phyloP scores from a whole-genome alignment of 2,113 vertebrate species.

The Myocastor coypus region DNA sequence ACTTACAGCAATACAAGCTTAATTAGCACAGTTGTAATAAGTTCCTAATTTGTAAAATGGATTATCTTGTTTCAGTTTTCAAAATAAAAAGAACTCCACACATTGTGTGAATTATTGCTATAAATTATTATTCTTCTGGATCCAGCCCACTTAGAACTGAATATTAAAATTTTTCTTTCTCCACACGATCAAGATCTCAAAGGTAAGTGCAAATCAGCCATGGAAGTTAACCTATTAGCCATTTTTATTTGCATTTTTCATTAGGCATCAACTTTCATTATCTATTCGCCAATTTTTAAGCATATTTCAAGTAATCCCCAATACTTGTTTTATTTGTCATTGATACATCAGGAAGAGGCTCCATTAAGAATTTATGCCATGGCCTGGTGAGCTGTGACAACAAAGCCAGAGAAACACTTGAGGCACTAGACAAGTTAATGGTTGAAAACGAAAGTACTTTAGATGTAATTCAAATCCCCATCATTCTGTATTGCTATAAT shows the following conservation, averaged over 20 bases:
- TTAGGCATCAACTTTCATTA: slow-evolving; percentile 40
- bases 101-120: slow-evolving; percentile 20
- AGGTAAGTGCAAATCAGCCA: slow-evolving; percentile 42
- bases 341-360: neutral
- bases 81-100: slow-evolving; percentile 65
- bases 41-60: slow-evolving; percentile 75
- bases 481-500: slow-evolving; percentile 40
- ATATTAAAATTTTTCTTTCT: slow-evolving; percentile 41
- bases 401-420: slow-evolving; percentile 9
- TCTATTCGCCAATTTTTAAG: neutral
- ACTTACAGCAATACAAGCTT: slow-evolving; percentile 70
- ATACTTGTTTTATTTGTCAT: neutral
- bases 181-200: slow-evolving; percentile 34
- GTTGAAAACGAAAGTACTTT: slow-evolving; percentile 25
- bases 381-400: neutral
- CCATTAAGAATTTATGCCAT: neutral
- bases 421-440: neutral
- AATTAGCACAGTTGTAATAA: slow-evolving; percentile 74
- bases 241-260: slow-evolving; percentile 54
- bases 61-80: slow-evolving; percentile 60
- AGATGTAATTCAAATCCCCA: slow-evolving; percentile 55
- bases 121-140: slow-evolving; percentile 57
- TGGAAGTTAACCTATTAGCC: neutral
- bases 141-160: slow-evolving; percentile 14
- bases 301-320: slow-evolving; percentile 39